Evolutionary conservation across 1,140 invertebrate species (phyloP), one percentile per base, ranked within the genome.

Genomic region (Cotesia chilonis): DNA sequence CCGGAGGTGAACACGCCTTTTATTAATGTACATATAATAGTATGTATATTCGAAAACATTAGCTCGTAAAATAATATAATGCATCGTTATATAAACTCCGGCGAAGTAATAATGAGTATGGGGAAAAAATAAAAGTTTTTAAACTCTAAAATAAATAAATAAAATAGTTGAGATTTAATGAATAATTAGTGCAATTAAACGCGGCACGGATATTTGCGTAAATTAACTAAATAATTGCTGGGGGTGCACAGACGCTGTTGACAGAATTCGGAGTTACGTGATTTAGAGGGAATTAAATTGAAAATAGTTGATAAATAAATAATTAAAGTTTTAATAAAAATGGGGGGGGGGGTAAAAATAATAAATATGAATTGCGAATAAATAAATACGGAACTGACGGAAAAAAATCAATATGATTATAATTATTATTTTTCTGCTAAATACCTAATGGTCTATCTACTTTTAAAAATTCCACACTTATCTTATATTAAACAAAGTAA

Each of bases 111-210:
- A 47, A 47, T 47, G 41, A 47, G 41, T 47, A 47, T 47, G 10
- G 10, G 10, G 5, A 47, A 47, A 10, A 28, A 67, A 28, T 28
- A 57, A 57, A 57, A 14, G 6, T 4, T 12, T 67, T 1, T 20
- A 67, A 47, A 47, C 10, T 47, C 10, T 9, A 47, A 47, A 47
- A 47, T 47, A 47, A 47, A 47, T 47, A 47, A 47, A 47, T 47
- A 47, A 47, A 47, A 47, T 47, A 47, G 41, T 47, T 17, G 36
- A 54, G 38, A 51, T 68, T 66, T 38, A 65, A 75, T 66, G 67
- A 75, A 67, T 72, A 72, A 75, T 75, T 71, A 71, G 70, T 54
- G 64, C 71, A 72, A 75, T 72, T 72, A 75, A 72, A 69, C 68
- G 59, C 38, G 63, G 68, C 59, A 72, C 67, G 70, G 70, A 75